Percentiles rank a stretch among this genome's conserved stretches.
Conservation (phyloP, 1,140 invertebrate genomes). For the Caenorhabditis brenneri region DNA sequence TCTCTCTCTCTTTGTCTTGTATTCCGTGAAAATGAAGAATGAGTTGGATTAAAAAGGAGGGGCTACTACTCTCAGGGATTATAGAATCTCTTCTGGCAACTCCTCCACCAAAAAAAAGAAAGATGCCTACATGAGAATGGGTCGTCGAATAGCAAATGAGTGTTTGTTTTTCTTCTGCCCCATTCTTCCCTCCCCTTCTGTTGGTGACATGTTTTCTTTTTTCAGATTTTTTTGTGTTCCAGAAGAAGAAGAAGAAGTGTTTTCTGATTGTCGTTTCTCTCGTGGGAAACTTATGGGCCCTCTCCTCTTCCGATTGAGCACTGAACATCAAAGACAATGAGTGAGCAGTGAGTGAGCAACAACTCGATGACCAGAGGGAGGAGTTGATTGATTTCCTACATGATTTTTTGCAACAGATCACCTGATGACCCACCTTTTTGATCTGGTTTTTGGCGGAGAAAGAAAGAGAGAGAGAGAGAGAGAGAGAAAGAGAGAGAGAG, state of each 20-base stretch:
- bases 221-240: too few species aligned
- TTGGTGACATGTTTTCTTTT: background rate
- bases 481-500: too few species aligned
- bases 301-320: background rate
- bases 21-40: slow-evolving; percentile 24
- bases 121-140: background rate
- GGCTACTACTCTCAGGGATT: background rate
- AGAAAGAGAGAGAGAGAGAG: too few species aligned
- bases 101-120: too few species aligned
- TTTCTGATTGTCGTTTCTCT: background rate
- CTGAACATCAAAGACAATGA: background rate
- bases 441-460: too few species aligned
- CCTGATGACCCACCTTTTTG: too few species aligned
- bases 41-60: slow-evolving; percentile 2
- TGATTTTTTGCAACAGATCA: background rate
- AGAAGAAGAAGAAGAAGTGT: too few species aligned
- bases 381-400: slow-evolving; percentile 4
- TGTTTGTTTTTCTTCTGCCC: background rate
- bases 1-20: background rate
- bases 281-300: background rate
- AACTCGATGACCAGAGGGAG: too few species aligned
- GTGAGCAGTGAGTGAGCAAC: background rate
- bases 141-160: background rate
- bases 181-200: background rate
- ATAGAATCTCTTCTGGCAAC: background rate